These are phyloP conservation scores for Trichosurus vulpecula DNA, from an alignment of 2,797 vertebrate species.

Conservation along the genomic window DNA sequence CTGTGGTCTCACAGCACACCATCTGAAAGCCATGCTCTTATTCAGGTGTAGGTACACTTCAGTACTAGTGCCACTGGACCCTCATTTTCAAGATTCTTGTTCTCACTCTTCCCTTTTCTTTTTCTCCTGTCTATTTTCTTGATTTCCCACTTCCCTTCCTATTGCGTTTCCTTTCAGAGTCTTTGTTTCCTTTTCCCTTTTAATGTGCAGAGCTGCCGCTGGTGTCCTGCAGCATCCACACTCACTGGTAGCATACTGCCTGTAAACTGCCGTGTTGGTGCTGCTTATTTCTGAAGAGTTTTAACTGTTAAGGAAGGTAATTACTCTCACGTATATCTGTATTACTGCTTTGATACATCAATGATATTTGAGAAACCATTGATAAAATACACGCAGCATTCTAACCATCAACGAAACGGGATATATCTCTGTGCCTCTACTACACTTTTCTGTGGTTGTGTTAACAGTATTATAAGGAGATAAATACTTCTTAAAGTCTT, in stretches of 20 bases:
- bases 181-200: not conserved
- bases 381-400: not conserved
- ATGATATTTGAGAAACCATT: not conserved
- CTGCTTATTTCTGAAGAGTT: not conserved
- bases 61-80: not conserved
- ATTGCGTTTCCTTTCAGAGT: not conserved
- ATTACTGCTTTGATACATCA: not conserved
- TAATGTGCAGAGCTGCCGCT: not conserved
- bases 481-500: not conserved
- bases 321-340: not conserved
- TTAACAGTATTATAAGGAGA: not conserved
- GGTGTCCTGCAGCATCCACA: not conserved
- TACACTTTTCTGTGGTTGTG: not conserved
- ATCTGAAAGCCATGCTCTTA: not conserved
- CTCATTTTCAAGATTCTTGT: not conserved
- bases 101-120: not conserved
- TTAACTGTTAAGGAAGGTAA: not conserved
- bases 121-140: constrained; percentile 1
- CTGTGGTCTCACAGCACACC: not conserved
- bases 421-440: not conserved
- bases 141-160: not conserved
- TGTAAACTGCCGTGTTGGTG: not conserved
- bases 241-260: not conserved
- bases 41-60: not conserved
- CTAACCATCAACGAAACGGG: not conserved